Base-by-base conservation (phyloP, 2,113 vertebrate species). In the Empidonax traillii region DNA sequence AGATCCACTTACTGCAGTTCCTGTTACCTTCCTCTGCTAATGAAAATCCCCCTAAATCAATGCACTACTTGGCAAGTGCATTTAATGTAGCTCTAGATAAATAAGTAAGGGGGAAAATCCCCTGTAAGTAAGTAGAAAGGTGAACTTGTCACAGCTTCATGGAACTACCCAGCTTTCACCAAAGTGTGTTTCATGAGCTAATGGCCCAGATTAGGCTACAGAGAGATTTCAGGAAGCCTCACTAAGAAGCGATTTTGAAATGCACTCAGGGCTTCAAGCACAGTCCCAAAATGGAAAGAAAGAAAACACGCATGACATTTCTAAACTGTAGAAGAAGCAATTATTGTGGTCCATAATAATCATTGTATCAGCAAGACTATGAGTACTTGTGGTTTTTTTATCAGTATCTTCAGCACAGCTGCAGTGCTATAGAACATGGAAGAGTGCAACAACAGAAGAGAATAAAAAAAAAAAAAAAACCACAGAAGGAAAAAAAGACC, bases 1-100 rank as follows among this genome's bases (percentile, higher is more conserved):
- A 46, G 28, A 86, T 66, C 79, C 30, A 80, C 68, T 92, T 49
- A 44, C 51, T 81, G 59, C 88, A 65, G 92, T 94, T 97, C 92
- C 92, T 74, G 63, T 62, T 80, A 92, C 82, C 33, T 86, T 61
- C 21, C 39, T 77, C 51, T 58, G 20, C 46, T 51, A 90, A 78
- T 44, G 71, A 95, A 95, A 59, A 63, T 24, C 16, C 22, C 43
- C 23, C 31, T 41, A 79, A 90, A 82, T 79, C 47, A 85, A 68
- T 16, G 35, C 3, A 23, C 46, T 31, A 44, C 35, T 76, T 76
- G 49, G 44, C 47, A 91, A 79, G 14, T 28, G 8, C 22, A 74
- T 85, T 94, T 81, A 63, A 30, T 77, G 28, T 74, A 77, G 33
- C 33, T 24, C 4, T 6, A 63, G 30, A 73, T 43, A 84, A 89